A percentile compares a stretch with the other conserved stretches of the same genome.
Evolutionary conservation across 2,797 vertebrate species (phyloP).

Genomic region (Garrulus glandarius): DNA sequence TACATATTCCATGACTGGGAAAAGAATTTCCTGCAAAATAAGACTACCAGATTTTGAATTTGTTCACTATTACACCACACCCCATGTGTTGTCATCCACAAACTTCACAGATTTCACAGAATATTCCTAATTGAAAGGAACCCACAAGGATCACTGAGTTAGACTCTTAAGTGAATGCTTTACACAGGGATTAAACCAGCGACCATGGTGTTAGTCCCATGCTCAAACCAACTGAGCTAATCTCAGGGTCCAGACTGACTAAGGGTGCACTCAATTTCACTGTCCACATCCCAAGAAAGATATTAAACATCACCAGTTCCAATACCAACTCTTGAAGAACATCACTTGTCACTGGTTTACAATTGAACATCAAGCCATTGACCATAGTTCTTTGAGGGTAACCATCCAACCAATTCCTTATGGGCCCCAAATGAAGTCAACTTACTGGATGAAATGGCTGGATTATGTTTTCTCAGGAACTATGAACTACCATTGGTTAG

Average conservation of each 20-base stretch:
- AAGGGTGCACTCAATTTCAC: background rate
- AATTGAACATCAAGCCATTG: background rate
- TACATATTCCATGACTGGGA: background rate
- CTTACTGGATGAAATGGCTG: fast-evolving
- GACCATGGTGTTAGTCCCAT: background rate
- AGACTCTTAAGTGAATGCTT: background rate
- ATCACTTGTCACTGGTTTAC: background rate
- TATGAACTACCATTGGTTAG: background rate
- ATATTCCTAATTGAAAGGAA: background rate
- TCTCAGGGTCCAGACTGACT: background rate
- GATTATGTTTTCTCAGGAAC: background rate
- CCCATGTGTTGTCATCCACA: background rate
- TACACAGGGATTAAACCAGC: background rate
- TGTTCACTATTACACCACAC: background rate
- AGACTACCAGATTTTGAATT: background rate
- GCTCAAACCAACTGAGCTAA: background rate
- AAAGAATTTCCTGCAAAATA: background rate
- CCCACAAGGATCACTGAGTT: background rate
- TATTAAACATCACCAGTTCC: background rate
- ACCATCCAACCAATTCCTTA: background rate
- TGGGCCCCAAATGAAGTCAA: background rate
- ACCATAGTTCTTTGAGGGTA: background rate
- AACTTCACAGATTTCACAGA: background rate
- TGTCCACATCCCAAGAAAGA: background rate
- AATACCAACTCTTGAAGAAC: background rate